Evolutionary conservation across 2,113 vertebrate species (phyloP).

Genomic region (Balaenoptera acutorostrata): DNA sequence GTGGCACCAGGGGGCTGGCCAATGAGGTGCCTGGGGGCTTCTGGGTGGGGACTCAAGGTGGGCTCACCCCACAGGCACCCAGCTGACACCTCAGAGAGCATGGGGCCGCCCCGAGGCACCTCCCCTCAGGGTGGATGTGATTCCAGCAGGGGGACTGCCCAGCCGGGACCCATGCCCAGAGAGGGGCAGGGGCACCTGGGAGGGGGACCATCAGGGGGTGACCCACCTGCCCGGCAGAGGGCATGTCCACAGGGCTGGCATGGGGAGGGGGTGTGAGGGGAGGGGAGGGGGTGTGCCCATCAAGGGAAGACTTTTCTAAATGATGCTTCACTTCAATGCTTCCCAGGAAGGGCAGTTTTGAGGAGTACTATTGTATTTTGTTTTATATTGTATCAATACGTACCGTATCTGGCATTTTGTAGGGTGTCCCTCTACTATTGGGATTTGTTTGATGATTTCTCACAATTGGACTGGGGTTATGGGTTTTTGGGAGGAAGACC

Average conservation of each 20-base stretch:
- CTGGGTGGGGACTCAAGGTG: not conserved
- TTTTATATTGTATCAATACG: not conserved
- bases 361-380: not conserved
- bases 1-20: not conserved
- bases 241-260: not conserved
- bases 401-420: not conserved
- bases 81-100: not conserved
- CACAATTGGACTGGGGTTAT: not conserved
- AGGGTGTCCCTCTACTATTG: too few relatives aligned
- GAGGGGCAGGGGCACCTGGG: too few relatives aligned
- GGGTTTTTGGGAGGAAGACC: not conserved
- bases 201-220: too few relatives aligned
- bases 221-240: too few relatives aligned
- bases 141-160: not conserved
- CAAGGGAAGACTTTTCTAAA: not conserved
- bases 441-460: not conserved
- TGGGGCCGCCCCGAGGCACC: not conserved
- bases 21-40: not conserved
- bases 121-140: not conserved
- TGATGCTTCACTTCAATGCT: too few relatives aligned
- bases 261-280: too few relatives aligned
- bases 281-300: too few relatives aligned
- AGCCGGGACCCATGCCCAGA: fast-evolving
- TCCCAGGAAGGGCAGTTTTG: not conserved
- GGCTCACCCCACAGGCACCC: not conserved